Evolutionary conservation across 2,113 vertebrate species (phyloP), one percentile per base, ranked within the genome.

Genomic region (Caranx melampygus): DNA sequence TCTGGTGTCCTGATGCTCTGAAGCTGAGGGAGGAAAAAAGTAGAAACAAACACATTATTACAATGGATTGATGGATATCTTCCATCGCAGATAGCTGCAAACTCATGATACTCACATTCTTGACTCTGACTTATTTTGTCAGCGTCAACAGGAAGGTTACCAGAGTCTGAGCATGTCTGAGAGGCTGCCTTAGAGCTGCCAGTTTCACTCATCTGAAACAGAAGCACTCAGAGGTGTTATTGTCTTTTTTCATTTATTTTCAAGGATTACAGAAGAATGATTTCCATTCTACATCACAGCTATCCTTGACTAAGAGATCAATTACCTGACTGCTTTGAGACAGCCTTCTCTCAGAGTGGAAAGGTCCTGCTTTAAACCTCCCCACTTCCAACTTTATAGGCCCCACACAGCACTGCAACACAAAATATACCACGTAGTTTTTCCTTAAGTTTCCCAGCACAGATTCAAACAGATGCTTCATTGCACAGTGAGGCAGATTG

Each of bases 281-380:
- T 66, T 71, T 37, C 21, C 61, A 11, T 52, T 59, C 31, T 8
- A 4, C 16, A 33, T 21, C 6, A 15, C 15, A 69, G 10, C 6
- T 45, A 10, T 49, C 62, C 47, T 44, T 20, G 14, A 61, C 15
- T 9, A 13, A 5, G 10, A 1, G 20, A 6, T 3, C 72, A 91
- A 92, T 44, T 82, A 98, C 97, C 96, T 98, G 97, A 92, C 97
- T 99, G 85, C 95, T 94, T 65, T 96, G 95, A 49, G 98, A 99
- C 61, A 96, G 92, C 55, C 98, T 94, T 72, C 97, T 95, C 89
- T 97, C 97, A 1, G 97, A 97, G 84, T 97, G 97, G 88, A 99
- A 98, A 0, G 97, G 96, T 0, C 97, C 96, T 0, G 97, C 93
- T 91, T 98, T 99, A 87, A 98, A 96, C 93, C 98, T 93, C 86